These are phyloP conservation scores for Thinocorus orbignyianus DNA, from an alignment of 2,113 vertebrate species.

Conservation along the genomic window DNA sequence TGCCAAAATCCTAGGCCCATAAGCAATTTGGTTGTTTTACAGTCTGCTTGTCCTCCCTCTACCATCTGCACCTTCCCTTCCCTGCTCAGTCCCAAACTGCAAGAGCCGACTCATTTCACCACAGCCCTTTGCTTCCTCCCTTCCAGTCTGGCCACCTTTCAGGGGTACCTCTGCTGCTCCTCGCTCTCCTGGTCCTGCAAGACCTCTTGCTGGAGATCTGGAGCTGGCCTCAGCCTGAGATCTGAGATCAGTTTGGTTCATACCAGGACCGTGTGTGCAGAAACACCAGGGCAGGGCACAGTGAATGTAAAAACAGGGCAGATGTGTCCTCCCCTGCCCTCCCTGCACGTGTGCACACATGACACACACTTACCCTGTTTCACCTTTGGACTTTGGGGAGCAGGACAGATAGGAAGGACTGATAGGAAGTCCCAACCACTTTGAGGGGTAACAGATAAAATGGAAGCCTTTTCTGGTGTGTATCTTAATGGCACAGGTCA, in stretches of 20 bases:
- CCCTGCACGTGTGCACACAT: accelerated
- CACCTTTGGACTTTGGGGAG: background rate
- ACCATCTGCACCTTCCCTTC: background rate
- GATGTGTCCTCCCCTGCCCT: background rate
- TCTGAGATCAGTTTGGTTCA: too few relatives aligned
- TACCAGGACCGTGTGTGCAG: background rate
- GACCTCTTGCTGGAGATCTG: background rate
- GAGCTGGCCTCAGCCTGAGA: background rate
- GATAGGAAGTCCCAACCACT: background rate
- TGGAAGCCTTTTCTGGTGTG: background rate
- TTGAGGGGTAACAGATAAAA: background rate
- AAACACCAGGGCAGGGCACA: background rate
- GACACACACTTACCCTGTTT: background rate
- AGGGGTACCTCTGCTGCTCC: background rate
- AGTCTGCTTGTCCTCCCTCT: background rate
- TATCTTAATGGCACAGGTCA: background rate
- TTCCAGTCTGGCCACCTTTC: background rate
- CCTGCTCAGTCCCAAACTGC: background rate
- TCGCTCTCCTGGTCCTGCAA: background rate
- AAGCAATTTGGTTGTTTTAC: background rate
- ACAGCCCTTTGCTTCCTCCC: background rate
- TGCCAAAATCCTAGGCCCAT: background rate
- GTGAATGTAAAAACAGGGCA: background rate
- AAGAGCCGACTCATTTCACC: background rate
- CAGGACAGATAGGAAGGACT: background rate